Conservation (phyloP, 1,140 invertebrate genomes). For the Megalonaias nervosa region DNA sequence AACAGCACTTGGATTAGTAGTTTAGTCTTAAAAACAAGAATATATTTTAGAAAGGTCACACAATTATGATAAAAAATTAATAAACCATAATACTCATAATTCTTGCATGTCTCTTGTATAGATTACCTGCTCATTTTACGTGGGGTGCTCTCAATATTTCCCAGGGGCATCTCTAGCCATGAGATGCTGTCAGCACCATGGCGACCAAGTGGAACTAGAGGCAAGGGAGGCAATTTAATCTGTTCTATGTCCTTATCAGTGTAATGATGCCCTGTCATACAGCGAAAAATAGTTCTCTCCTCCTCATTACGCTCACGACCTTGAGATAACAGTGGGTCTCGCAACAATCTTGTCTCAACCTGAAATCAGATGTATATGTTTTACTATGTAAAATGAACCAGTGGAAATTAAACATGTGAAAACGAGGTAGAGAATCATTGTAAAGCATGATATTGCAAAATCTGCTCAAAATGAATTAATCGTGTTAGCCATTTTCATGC, state of each 20-base stretch:
- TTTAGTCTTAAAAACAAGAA: too few species aligned
- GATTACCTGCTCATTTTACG: constrained; percentile 61
- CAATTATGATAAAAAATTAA: too few species aligned
- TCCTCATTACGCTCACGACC: constrained; percentile 55
- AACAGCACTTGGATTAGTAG: too few species aligned
- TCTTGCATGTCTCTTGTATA: too few species aligned
- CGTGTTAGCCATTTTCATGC: too few species aligned
- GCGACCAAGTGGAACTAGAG: constrained; percentile 64
- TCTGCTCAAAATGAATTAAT: too few species aligned
- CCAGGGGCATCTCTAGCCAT: constrained; percentile 65
- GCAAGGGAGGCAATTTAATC: constrained; percentile 64
- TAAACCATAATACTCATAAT: too few species aligned
- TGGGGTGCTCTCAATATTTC: constrained; percentile 64
- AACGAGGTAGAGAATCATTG: too few species aligned
- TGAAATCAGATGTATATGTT: constrained; percentile 22
- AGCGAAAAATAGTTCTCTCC: constrained; percentile 63
- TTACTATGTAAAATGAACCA: too few species aligned
- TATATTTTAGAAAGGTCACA: too few species aligned
- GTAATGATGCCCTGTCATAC: constrained; percentile 61
- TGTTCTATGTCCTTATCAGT: constrained; percentile 63
- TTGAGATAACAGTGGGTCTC: constrained; percentile 63
- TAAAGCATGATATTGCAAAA: too few species aligned
- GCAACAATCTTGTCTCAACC: constrained; percentile 53
- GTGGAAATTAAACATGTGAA: too few species aligned
- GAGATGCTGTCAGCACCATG: constrained; percentile 59